Evolutionary conservation across 1,140 invertebrate species (phyloP), one percentile per base, ranked within the genome.

Genomic region (Brachionus angularis): DNA sequence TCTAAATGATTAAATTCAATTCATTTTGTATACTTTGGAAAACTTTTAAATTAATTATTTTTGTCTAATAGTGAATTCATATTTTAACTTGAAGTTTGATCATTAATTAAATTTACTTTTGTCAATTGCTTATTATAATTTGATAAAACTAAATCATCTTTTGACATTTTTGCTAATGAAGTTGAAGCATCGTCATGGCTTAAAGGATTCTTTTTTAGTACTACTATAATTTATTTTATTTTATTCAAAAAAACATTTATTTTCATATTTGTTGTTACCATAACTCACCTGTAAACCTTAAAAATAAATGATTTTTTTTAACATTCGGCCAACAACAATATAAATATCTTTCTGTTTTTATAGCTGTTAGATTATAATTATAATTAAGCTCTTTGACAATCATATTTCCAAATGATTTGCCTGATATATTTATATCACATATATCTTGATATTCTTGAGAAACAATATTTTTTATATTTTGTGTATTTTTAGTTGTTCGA

Each of bases 1-100:
- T 86, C 86, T 29, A 90, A 79, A 75, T 85, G 86, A 14, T 87
- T 88, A 14, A 89, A 79, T 1, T 31, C 25, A 10, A 16, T 12
- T 72, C 72, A 7, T 34, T 62, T 50, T 25, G 52, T n/a, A n/a
- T n/a, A n/a, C n/a, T n/a, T n/a, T n/a, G n/a, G n/a, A n/a, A n/a
- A n/a, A n/a, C n/a, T n/a, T n/a, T 42, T 42, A n/a, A 42, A n/a
- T n/a, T 42, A n/a, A n/a, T 10, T 42, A 10, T n/a, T 42, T 42
- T 42, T 42, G 10, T n/a, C 39, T 42, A 10, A 10, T 42, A 10
- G 10, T 16, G 39, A 42, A 16, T 16, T 42, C 39, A 42, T 10
- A 10, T 10, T 10, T 42, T 10, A 10, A 42, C 10, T 16, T 16
- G 39, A 42, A 42, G 10, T 16, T 42, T 10, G 39, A 10, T 42